These are phyloP conservation scores for Magallana angulata DNA, from an alignment of 1,140 invertebrate species.

Conservation along the genomic window DNA sequence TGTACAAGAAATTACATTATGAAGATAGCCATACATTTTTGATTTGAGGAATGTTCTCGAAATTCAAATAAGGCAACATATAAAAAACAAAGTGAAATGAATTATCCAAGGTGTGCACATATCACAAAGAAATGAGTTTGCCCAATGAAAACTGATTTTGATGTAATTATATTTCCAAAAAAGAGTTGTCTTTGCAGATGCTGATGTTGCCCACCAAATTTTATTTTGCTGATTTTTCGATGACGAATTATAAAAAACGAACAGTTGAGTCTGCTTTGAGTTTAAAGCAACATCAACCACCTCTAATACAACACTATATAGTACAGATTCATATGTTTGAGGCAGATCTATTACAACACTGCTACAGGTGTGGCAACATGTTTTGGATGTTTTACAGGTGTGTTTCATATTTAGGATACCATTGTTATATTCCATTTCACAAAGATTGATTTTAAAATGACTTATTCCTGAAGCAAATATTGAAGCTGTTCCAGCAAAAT, in stretches of 20 bases:
- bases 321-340: not conserved
- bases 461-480: conserved; percentile 46
- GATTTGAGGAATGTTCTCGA: too few relatives aligned
- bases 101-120: too few relatives aligned
- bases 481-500: not conserved
- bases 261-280: conserved; percentile 46
- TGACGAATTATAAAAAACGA: conserved; percentile 56
- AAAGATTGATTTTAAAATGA: conserved; percentile 44
- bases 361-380: not conserved
- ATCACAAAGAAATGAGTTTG: not conserved
- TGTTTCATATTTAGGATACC: conserved; percentile 1
- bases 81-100: too few relatives aligned
- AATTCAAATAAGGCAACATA: too few relatives aligned
- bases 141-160: conserved; percentile 54
- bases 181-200: conserved; percentile 14
- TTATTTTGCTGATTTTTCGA: conserved; percentile 41
- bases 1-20: too few relatives aligned
- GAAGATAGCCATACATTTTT: too few relatives aligned
- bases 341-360: conserved; percentile 3
- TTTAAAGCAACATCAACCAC: conserved; percentile 60
- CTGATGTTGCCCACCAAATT: conserved; percentile 40
- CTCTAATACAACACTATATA: conserved; percentile 57
- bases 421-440: conserved; percentile 51
- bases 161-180: conserved; percentile 57
- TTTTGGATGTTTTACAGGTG: not conserved